Base-by-base conservation (phyloP, 2,113 vertebrate genomes). In the Upupa epops region DNA sequence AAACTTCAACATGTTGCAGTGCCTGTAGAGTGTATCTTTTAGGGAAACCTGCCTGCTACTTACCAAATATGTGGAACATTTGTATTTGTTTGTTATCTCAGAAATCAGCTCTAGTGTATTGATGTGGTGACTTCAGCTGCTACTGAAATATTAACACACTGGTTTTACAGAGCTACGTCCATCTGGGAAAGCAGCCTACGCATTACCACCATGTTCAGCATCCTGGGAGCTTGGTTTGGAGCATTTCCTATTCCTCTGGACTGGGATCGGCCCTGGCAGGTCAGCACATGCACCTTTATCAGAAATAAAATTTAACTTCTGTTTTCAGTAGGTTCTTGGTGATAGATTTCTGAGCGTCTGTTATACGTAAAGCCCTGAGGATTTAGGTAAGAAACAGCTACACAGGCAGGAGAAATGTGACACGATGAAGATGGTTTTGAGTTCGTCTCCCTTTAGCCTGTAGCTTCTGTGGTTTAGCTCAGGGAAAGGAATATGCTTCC, bases 181-280 rank as follows among this genome's bases (percentile, higher is more conserved):
- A 96, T 99, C 87, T 99, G 99, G 99, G 99, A 99, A 96, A 99
- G 98, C 36, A 99, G 98, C 95, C 98, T 99, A 13, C 98, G 99
- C 96, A 99, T 99, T 29, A 99, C 98, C 48, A 98, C 98, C 2
- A 61, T 98, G 49, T 98, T 98, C 93, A 99, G 98, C 48, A 40
- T 99, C 63, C 74, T 98, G 37, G 99, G 99, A 94, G 97, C 98
- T 75, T 99, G 98, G 99, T 87, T 99, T 79, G 99, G 99, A 96
- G 99, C 99, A 34, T 98, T 99, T 95, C 99, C 99, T 54, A 98
- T 99, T 92, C 98, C 99, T 49, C 97, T 99, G 55, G 99, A 99
- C 85, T 99, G 99, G 99, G 99, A 99, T 97, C 97, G 98, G 79
- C 98, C 99, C 6, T 99, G 99, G 99, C 99, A 99, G 99, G 99